Evolutionary conservation across 2,797 vertebrate genomes (phyloP).

Genomic region (Semotilus atromaculatus): DNA sequence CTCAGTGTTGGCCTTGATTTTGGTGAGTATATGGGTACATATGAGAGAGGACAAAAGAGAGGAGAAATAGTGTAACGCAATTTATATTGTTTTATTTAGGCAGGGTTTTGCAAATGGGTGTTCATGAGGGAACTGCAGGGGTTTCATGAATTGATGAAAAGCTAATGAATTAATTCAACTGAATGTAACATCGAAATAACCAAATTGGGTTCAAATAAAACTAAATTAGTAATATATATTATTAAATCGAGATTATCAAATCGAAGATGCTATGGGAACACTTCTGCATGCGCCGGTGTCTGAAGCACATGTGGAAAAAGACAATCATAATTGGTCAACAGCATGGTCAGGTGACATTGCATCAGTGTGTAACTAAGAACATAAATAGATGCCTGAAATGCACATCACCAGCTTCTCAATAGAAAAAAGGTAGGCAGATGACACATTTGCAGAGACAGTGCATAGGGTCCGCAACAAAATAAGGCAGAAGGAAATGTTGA

Average conservation of each 20-base stretch:
- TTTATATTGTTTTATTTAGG: neutral
- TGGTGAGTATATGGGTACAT: slow-evolving; percentile 68
- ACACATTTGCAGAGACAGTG: too few species aligned
- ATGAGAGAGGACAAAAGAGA: neutral
- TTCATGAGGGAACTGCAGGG: neutral
- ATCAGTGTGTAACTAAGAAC: too few species aligned
- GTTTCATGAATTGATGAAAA: neutral
- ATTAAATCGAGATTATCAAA: neutral
- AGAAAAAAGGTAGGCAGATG: too few species aligned
- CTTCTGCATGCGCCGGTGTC: neutral
- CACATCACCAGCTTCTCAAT: too few species aligned
- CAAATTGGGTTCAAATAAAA: neutral
- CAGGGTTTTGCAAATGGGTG: neutral
- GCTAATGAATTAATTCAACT: neutral
- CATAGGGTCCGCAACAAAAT: too few species aligned
- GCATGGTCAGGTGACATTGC: too few species aligned
- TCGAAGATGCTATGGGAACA: neutral
- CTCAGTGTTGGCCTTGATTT: slow-evolving; percentile 78
- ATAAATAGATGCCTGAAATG: too few species aligned
- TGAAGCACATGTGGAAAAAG: too few species aligned
- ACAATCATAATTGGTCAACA: too few species aligned
- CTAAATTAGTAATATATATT: neutral
- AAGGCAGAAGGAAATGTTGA: too few species aligned
- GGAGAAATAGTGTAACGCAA: neutral
- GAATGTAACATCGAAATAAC: neutral